Evolutionary conservation across 2,888 invertebrate species (phyloP).

Genomic region (Drosophila recens): DNA sequence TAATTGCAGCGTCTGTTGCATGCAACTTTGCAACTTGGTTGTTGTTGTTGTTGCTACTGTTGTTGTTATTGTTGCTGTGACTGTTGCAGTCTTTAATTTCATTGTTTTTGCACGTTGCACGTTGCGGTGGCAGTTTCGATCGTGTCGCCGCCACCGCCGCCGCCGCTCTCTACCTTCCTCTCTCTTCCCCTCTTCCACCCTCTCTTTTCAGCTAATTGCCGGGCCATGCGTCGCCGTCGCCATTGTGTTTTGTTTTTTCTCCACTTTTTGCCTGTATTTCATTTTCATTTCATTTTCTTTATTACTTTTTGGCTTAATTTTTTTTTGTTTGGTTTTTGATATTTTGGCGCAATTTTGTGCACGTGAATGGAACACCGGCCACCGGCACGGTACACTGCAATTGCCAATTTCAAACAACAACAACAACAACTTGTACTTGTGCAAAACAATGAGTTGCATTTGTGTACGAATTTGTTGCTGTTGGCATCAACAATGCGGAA

Average conservation of each 20-base stretch:
- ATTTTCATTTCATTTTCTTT: conserved; percentile 41
- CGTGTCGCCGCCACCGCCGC: conserved; percentile 16
- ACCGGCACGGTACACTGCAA: conserved; percentile 59
- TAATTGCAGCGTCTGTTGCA: conserved; percentile 56
- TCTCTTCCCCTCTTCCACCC: neutral
- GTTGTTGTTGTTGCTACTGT: neutral
- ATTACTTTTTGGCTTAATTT: conserved; percentile 26
- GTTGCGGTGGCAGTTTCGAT: conserved; percentile 44
- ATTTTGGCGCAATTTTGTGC: conserved; percentile 67
- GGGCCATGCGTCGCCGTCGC: conserved; percentile 51
- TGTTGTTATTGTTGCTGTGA: conserved; percentile 1
- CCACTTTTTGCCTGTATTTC: neutral
- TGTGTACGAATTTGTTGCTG: conserved; percentile 17
- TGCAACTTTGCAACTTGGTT: conserved; percentile 39
- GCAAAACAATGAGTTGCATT: conserved; percentile 53
- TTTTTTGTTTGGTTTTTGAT: conserved; percentile 6
- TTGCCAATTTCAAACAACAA: conserved; percentile 45
- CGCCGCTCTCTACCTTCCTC: neutral
- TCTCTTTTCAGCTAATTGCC: conserved; percentile 48
- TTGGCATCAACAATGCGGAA: conserved; percentile 55
- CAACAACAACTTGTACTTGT: conserved; percentile 13
- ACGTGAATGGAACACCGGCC: conserved; percentile 66
- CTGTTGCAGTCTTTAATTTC: conserved; percentile 44
- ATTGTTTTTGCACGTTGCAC: conserved; percentile 40
- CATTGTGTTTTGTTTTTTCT: conserved; percentile 26